phyloP scores from a whole-genome alignment of 2,888 invertebrate species.

The Cosmia pyralina region DNA sequence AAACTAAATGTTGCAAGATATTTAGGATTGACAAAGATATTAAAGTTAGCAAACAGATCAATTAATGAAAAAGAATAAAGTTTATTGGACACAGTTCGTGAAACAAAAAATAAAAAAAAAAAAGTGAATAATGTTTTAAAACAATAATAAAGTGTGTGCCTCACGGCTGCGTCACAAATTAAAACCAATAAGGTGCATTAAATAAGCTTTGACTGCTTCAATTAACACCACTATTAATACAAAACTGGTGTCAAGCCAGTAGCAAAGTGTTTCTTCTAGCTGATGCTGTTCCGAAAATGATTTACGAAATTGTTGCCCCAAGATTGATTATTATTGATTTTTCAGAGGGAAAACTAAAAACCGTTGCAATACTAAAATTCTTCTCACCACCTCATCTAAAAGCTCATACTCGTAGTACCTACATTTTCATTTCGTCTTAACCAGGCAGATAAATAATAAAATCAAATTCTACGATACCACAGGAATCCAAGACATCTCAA shows the following conservation, averaged over 20 bases:
- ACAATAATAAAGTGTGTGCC: too few species aligned
- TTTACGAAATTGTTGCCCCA: not conserved
- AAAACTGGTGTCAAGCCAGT: not conserved
- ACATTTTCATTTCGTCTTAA: not conserved
- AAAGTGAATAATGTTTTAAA: too few species aligned
- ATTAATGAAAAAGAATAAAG: too few species aligned
- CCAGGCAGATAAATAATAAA: not conserved
- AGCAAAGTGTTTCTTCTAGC: not conserved
- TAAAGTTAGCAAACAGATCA: not conserved
- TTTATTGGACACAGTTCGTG: too few species aligned
- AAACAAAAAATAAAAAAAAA: too few species aligned
- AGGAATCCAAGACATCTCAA: constrained; percentile 14
- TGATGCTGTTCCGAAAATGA: not conserved
- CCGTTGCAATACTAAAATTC: too few species aligned
- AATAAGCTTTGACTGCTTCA: not conserved
- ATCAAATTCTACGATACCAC: constrained; percentile 4
- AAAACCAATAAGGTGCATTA: too few species aligned
- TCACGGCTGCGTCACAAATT: too few species aligned
- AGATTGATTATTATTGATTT: not conserved
- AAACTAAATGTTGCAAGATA: not conserved
- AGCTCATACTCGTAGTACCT: not conserved
- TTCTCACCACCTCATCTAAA: not conserved
- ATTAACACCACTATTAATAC: not conserved
- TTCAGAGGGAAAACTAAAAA: not conserved
- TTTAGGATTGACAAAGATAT: not conserved